These are phyloP conservation scores for Betta splendens DNA, from an alignment of 2,797 vertebrate species.

Conservation along the genomic window DNA sequence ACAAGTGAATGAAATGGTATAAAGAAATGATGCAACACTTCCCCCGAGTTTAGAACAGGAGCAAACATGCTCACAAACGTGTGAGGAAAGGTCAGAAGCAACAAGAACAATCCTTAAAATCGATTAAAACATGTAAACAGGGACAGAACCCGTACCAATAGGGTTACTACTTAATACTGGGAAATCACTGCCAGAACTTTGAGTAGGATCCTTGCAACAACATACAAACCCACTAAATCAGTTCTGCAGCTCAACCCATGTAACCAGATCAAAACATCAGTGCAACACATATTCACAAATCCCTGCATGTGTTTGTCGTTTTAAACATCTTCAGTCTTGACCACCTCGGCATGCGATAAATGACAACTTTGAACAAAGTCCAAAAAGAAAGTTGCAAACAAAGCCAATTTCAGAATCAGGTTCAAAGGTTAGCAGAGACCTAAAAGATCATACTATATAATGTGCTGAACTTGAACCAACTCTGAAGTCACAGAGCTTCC, in stretches of 20 bases:
- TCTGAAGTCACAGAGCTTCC: slow-evolving; percentile 8
- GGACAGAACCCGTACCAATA: too few species aligned
- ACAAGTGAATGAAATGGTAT: slow-evolving; percentile 4
- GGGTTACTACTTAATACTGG: too few species aligned
- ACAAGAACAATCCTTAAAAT: not conserved
- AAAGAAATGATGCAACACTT: slow-evolving; percentile 18
- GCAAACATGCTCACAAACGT: too few species aligned
- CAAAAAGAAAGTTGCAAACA: not conserved
- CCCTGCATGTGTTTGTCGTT: not conserved
- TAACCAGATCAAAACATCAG: too few species aligned
- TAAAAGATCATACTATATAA: slow-evolving; percentile 13
- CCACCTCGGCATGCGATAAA: not conserved
- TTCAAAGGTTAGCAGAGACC: slow-evolving; percentile 22
- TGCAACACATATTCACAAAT: too few species aligned
- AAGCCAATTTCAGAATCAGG: slow-evolving; percentile 5
- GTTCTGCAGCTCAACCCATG: too few species aligned
- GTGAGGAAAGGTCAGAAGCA: too few species aligned
- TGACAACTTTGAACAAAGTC: not conserved
- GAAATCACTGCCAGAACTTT: too few species aligned
- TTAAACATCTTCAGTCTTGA: not conserved
- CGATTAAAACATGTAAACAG: not conserved
- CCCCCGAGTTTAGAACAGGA: not conserved
- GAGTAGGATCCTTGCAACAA: too few species aligned
- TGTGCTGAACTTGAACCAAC: slow-evolving; percentile 6
- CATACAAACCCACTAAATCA: too few species aligned